These are phyloP conservation scores for Phalacrocorax carbo DNA, from an alignment of 2,113 vertebrate species.

Conservation along the genomic window DNA sequence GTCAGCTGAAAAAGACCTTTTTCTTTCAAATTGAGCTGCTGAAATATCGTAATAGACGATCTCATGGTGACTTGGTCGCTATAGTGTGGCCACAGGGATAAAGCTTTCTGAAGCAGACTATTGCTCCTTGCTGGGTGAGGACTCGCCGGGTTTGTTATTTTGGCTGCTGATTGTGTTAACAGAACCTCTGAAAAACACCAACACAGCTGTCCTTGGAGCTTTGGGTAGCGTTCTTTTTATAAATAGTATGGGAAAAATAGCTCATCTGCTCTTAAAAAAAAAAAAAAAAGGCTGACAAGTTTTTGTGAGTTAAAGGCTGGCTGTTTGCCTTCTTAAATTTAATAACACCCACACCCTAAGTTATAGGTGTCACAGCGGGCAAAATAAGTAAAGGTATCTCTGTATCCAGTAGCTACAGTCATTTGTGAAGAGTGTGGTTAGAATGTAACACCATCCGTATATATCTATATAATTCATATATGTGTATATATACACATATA, in stretches of 20 bases:
- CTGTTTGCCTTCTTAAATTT: not conserved
- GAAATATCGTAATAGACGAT: rapidly evolving
- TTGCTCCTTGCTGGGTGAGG: not conserved
- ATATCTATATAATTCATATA: not conserved
- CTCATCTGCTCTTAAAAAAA: not conserved
- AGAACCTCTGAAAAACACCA: not conserved
- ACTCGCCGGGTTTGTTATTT: rapidly evolving
- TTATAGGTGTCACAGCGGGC: not conserved
- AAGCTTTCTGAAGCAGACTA: not conserved
- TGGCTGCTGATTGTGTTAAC: not conserved
- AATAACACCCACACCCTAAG: not conserved
- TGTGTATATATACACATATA: rapidly evolving
- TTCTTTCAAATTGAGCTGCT: not conserved
- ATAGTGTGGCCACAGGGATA: rapidly evolving
- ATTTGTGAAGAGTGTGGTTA: not conserved
- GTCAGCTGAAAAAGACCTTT: no score
- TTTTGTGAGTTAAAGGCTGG: not conserved
- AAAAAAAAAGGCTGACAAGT: not conserved
- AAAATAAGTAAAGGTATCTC: not conserved
- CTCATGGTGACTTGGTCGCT: rapidly evolving
- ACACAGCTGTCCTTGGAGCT: not conserved
- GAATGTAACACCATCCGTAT: rapidly evolving
- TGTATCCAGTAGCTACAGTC: not conserved
- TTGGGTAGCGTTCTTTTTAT: not conserved
- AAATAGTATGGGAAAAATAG: rapidly evolving